Evolutionary conservation across 1,140 invertebrate species (phyloP), one percentile per base, ranked within the genome.

Genomic region (Lysiphlebus fabarum): DNA sequence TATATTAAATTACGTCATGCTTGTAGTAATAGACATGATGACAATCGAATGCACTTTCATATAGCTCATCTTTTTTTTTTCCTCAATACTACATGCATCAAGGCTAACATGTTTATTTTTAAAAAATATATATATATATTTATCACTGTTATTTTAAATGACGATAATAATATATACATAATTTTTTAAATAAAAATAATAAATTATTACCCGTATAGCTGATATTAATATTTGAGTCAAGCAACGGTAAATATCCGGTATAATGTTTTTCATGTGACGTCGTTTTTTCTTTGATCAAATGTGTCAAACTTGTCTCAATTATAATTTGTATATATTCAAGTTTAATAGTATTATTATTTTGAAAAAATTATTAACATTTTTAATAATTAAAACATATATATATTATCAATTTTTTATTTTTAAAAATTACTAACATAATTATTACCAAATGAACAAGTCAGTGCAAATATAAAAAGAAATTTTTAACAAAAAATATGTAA

Each of bases 261-360:
- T n/a, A 9, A 41, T 41, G 8, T 45, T 45, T 45, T 5, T 10
- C 44, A 45, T 45, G 26, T 45, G 8, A n/a, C 54, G 37, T 44
- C 40, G 53, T 34, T 17, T 55, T 55, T 55, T 47, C 34, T 11
- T 37, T 12, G 26, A n/a, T 42, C 54, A 56, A 56, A 43, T 56
- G 34, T 56, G 17, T 56, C 54, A 56, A 17, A 36, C 54, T 47
- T 26, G 33, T 56, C 43, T 12, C n/a, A 12, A 26, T n/a, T 17
- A 40, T 59, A 59, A 33, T 44, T 61, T 57, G 48, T 54, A 61
- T 57, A 61, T 61, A 43, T 53, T 57, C 54, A n/a, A n/a, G n/a
- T n/a, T n/a, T n/a, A n/a, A n/a, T n/a, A n/a, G n/a, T n/a, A n/a
- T n/a, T n/a, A n/a, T n/a, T n/a, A n/a, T n/a, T n/a, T n/a, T n/a